A percentile compares a stretch with the other conserved stretches of the same genome.
phyloP scores from a whole-genome alignment of 2,113 vertebrate species.

The Grus americana region DNA sequence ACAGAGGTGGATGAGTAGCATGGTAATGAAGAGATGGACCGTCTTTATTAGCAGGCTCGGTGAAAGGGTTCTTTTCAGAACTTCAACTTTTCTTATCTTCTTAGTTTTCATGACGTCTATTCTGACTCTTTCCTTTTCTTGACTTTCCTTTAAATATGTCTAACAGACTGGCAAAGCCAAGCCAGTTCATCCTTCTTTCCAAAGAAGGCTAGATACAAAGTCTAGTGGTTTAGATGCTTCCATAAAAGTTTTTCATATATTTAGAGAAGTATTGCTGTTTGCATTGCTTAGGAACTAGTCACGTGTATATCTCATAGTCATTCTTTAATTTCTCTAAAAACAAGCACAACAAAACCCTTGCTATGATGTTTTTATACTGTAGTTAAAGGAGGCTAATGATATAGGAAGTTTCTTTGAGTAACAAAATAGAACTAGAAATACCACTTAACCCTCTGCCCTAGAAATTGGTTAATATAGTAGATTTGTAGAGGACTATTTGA shows the following conservation, averaged over 20 bases:
- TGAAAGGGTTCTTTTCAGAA: slow-evolving; percentile 75
- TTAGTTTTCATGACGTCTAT: slow-evolving; percentile 70
- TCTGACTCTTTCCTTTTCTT: slow-evolving; percentile 67
- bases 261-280: slow-evolving; percentile 10
- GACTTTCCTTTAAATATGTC: slow-evolving; percentile 65
- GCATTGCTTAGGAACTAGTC: neutral
- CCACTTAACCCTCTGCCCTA: slow-evolving; percentile 56
- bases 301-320: neutral
- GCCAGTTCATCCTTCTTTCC: slow-evolving; percentile 59
- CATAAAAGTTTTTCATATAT: slow-evolving; percentile 28
- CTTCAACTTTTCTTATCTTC: slow-evolving; percentile 76
- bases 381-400: slow-evolving; percentile 49
- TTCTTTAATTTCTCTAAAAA: slow-evolving; percentile 15
- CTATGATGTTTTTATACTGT: neutral
- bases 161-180: slow-evolving; percentile 60
- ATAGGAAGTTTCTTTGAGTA: slow-evolving; percentile 45
- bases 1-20: slow-evolving; percentile 72
- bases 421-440: slow-evolving; percentile 54
- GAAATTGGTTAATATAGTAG: slow-evolving; percentile 56
- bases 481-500: slow-evolving; percentile 50
- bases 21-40: slow-evolving; percentile 75
- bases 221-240: slow-evolving; percentile 20
- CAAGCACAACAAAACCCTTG: neutral
- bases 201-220: slow-evolving; percentile 47
- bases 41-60: slow-evolving; percentile 67